Base-by-base conservation (phyloP, 2,888 invertebrate species). In the Nephrocerus scutellatus region DNA sequence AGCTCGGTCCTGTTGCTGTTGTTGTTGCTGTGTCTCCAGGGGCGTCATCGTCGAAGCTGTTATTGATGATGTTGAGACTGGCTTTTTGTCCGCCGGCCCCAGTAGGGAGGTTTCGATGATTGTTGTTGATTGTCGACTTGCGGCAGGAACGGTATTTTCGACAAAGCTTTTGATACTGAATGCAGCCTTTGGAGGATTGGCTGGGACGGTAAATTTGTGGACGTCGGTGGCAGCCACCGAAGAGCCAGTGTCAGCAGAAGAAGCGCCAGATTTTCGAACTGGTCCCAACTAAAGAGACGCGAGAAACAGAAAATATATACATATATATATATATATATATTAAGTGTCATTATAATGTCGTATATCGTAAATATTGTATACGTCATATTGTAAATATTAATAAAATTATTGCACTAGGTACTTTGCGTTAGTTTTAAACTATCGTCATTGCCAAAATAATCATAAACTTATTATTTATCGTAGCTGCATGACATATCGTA, bases 231-330 rank as follows among this genome's bases (percentile, higher is more conserved):
- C 66, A 65, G 30, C 67, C 66, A 52, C 64, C 56, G 51, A 67
- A 50, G 50, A 75, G 68, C 71, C 73, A 72, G 57, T 71, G 68
- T 68, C 68, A 68, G 67, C 68, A 68, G 46, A 62, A 66, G 36
- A 62, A 66, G 36, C 61, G 56, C 68, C 66, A 68, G 50, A 68
- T 54, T 53, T 62, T 63, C 39, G 55, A n/a, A n/a, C n/a, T n/a
- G n/a, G n/a, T n/a, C n/a, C n/a, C n/a, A n/a, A n/a, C n/a, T n/a
- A n/a, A n/a, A n/a, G n/a, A n/a, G n/a, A n/a, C n/a, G n/a, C n/a
- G n/a, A n/a, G n/a, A n/a, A n/a, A n/a, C n/a, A n/a, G n/a, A n/a
- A n/a, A n/a, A n/a, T n/a, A n/a, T n/a, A n/a, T n/a, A n/a, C n/a
- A n/a, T n/a, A n/a, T n/a, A n/a, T n/a, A n/a, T n/a, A n/a, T n/a